Evolutionary conservation across 2,113 vertebrate genomes (phyloP).

Genomic region (zebrafish (Danio rerio)): DNA sequence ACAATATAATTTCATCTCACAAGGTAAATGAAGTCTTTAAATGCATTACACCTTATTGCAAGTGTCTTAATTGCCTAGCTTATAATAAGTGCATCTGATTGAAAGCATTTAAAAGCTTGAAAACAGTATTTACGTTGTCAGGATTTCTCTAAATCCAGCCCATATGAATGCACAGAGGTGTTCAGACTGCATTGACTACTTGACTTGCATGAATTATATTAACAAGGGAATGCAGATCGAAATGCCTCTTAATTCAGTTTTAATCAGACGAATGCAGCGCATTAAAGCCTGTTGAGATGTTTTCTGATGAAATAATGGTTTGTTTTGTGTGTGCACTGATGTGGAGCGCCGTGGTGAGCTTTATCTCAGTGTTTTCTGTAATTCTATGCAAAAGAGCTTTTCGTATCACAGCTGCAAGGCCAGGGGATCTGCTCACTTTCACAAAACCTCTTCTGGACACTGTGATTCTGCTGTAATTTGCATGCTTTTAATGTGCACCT

Average conservation of each 20-base stretch:
- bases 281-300: background rate
- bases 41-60: too few relatives aligned
- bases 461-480: too few relatives aligned
- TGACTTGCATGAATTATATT: background rate
- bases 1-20: too few relatives aligned
- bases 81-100: background rate
- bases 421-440: slow-evolving; percentile 3
- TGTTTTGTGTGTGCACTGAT: background rate
- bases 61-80: too few relatives aligned
- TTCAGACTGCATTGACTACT: background rate
- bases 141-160: background rate
- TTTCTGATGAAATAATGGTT: background rate
- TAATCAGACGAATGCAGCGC: background rate
- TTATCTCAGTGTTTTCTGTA: slow-evolving; percentile 66
- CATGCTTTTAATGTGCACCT: too few relatives aligned
- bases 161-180: background rate
- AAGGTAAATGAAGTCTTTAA: too few relatives aligned
- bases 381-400: slow-evolving; percentile 59
- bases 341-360: background rate
- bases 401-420: slow-evolving; percentile 33
- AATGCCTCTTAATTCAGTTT: background rate
- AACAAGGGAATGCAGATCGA: background rate
- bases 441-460: background rate
- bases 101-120: background rate
- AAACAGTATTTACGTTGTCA: background rate